Evolutionary conservation across 2,113 vertebrate species (phyloP).

Genomic region (Bombycilla garrulus): DNA sequence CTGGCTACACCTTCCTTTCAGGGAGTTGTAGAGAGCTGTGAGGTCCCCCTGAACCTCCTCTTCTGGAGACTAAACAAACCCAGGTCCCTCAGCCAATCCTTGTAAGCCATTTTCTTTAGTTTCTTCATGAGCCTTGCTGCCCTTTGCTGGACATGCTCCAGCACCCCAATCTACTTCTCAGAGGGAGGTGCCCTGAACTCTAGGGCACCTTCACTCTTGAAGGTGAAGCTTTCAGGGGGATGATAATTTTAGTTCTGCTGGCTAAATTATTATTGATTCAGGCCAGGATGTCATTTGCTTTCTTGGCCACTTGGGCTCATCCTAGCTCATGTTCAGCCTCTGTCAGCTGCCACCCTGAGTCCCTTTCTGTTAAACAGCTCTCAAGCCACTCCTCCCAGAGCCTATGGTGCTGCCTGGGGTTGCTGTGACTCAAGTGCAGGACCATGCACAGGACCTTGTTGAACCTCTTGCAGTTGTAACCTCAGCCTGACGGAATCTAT

Average conservation of each 20-base stretch:
- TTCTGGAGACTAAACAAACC: not conserved
- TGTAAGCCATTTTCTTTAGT: not conserved
- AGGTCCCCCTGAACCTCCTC: rapidly evolving
- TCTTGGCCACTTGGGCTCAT: not conserved
- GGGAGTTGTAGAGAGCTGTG: not conserved
- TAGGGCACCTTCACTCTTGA: no score
- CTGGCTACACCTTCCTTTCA: not conserved
- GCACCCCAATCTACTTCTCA: not conserved
- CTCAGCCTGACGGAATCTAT: not conserved
- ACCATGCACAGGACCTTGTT: not conserved
- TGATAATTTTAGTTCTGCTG: not conserved
- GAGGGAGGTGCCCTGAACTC: not conserved
- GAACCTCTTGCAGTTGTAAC: not conserved
- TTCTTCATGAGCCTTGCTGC: not conserved
- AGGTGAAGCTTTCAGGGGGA: not conserved
- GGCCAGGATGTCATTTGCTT: not conserved
- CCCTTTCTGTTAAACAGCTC: not conserved
- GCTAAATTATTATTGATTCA: not conserved
- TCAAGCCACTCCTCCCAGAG: not conserved
- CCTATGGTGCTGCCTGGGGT: not conserved
- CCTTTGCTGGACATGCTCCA: not conserved
- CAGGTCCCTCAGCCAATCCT: not conserved
- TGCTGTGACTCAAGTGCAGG: not conserved
- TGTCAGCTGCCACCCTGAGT: not conserved
- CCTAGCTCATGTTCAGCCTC: not conserved